Conservation (phyloP, 2,888 invertebrate genomes). For the Rotaria socialis region DNA sequence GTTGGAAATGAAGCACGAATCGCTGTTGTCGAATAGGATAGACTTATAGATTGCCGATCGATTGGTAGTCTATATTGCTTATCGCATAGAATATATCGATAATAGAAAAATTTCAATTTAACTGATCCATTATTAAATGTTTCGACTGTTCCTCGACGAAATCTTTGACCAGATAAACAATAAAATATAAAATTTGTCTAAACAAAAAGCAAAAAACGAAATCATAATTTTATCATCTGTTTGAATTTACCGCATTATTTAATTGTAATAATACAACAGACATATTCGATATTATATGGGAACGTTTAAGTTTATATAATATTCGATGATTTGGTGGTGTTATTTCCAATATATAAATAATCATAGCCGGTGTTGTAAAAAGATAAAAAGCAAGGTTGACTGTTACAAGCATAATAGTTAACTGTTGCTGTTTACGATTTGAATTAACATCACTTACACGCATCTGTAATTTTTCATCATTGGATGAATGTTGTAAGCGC, state of each 20-base stretch:
- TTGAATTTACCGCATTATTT: neutral
- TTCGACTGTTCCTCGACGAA: neutral
- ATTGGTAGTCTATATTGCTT: neutral
- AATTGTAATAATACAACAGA: neutral
- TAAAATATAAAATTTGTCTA: slow-evolving; percentile 31
- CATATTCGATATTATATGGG: neutral
- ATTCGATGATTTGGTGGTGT: neutral
- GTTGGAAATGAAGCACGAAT: neutral
- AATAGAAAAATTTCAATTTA: slow-evolving; percentile 24
- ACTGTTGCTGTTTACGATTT: slow-evolving; percentile 22
- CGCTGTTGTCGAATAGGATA: neutral
- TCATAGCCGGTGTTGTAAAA: neutral
- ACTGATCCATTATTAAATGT: neutral
- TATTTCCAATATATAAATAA: neutral
- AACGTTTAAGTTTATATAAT: neutral
- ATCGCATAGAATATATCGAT: neutral
- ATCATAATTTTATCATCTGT: neutral
- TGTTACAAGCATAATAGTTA: slow-evolving; percentile 11
- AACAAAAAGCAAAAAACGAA: neutral
- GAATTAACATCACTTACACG: neutral
- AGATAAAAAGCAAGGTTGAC: neutral
- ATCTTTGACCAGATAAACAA: neutral
- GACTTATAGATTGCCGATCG: neutral
- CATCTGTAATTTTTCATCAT: neutral
- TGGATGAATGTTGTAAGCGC: neutral